Evolutionary conservation across 2,113 vertebrate genomes (phyloP).

Genomic region (Actenoides hombroni): DNA sequence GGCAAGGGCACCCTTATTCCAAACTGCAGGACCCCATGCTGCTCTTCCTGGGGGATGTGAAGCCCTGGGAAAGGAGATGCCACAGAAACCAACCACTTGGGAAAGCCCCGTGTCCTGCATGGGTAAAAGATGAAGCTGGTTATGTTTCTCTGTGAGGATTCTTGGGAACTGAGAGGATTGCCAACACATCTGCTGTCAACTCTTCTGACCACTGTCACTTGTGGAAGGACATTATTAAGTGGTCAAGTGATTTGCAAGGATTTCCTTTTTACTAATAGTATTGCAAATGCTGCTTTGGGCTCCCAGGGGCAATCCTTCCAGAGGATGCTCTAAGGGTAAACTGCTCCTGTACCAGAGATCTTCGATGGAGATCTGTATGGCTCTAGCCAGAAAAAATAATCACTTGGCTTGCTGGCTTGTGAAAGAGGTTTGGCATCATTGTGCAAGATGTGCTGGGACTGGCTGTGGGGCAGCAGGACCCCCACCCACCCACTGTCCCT

Average conservation of each 20-base stretch:
- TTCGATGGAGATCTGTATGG: accelerated
- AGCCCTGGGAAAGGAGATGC: neutral
- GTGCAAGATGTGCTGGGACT: neutral
- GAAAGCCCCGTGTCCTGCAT: neutral
- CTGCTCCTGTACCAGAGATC: neutral
- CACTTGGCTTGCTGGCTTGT: neutral
- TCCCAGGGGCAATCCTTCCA: neutral
- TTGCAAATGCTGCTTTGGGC: neutral
- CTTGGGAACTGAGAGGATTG: neutral
- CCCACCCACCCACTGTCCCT: neutral
- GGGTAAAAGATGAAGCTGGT: neutral
- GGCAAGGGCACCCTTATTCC: neutral
- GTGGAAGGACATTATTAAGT: neutral
- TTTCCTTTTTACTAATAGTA: neutral
- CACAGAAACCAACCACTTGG: neutral
- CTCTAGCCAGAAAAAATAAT: neutral
- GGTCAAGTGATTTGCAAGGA: neutral
- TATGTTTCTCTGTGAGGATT: neutral
- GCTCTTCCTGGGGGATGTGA: neutral
- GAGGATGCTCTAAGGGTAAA: neutral
- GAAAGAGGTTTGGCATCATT: neutral
- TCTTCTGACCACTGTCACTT: neutral
- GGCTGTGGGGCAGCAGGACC: neutral
- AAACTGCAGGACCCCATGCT: neutral
- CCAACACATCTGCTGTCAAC: neutral